Conservation (phyloP, 2,888 invertebrate genomes). For the Choristoneura rosaceana region DNA sequence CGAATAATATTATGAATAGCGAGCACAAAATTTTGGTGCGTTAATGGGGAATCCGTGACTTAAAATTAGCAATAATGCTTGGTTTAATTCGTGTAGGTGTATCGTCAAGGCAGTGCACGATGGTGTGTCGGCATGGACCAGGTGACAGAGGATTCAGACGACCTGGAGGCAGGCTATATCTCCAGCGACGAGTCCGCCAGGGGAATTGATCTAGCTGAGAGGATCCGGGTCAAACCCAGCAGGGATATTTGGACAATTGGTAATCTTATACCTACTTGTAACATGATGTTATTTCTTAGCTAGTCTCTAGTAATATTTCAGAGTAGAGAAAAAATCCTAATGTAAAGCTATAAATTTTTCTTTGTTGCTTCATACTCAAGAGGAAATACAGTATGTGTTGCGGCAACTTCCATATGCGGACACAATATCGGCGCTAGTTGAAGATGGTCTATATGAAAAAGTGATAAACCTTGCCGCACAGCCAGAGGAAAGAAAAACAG, state of each 20-base stretch:
- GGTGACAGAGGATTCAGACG: constrained; percentile 73
- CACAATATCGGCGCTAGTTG: constrained; percentile 69
- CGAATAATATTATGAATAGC: not conserved
- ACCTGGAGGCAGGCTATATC: constrained; percentile 75
- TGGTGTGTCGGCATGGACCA: constrained; percentile 76
- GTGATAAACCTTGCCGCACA: constrained; percentile 65
- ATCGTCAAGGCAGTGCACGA: constrained; percentile 69
- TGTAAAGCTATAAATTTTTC: not conserved
- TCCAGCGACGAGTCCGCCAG: constrained; percentile 85
- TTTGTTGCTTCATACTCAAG: constrained; percentile 53
- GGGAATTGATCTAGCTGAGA: constrained; percentile 76
- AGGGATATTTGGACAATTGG: constrained; percentile 81
- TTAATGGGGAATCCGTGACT: not conserved
- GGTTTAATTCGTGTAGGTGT: constrained; percentile 56
- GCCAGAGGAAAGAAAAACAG: constrained; percentile 72
- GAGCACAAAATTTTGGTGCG: not conserved
- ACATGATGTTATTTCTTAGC: constrained; percentile 1
- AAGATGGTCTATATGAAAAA: constrained; percentile 75
- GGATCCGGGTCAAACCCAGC: constrained; percentile 74
- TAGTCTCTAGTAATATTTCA: not conserved
- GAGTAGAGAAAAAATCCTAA: not conserved
- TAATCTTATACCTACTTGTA: constrained; percentile 49
- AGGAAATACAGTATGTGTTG: constrained; percentile 71
- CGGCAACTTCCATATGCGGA: constrained; percentile 78
- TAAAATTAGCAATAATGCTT: constrained; percentile 13